Base-by-base conservation (phyloP, 1,140 invertebrate species). In the Hirudo medicinalis region DNA sequence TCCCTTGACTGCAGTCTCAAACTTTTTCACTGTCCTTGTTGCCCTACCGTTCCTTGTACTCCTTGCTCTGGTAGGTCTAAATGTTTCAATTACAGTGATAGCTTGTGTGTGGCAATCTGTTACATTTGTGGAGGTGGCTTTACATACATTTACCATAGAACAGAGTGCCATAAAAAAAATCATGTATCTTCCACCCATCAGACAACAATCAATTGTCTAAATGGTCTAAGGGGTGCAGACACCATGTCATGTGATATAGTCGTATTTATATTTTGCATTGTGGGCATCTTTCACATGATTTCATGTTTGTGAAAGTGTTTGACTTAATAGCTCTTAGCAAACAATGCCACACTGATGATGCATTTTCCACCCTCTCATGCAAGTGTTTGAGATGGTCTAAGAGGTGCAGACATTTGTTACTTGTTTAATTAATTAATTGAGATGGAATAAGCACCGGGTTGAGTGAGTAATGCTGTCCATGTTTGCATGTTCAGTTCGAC, bases 1-100 rank as follows among this genome's bases (percentile, higher is more conserved):
- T 66, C 95, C 96, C 63, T 86, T 93, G 19, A 86, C 87, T 63
- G 80, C 89, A 67, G 88, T 98, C 49, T 97, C 94, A 0, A 89
- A 92, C 79, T 85, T 92, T 36, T 98, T 97, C 81, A 94, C 92
- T 69, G 86, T 86, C 27, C 82, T 97, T 3, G 90, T 89, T 73
- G 82, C 89, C 20, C 84, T 89, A 54, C 95, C 94, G 29, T 80
- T 97, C 73, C 79, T 94, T 49, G 78, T 97, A 73, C 85, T 98
- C 22, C 82, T 98, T 49, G 82, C 89, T 75, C 83, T 95, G 78
- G 87, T 88, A 80, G 82, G 84, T 79, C 57, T 67, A 20, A 36
- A 11, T 63, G 2, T 63, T 11, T 8, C 17, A 15, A 25, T 2
- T 11, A 15, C 2, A 25, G 9, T 63, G 1, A 63, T 63, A 11